These are phyloP conservation scores for Ethmia dodecea DNA, from an alignment of 2,888 invertebrate species.

Conservation along the genomic window DNA sequence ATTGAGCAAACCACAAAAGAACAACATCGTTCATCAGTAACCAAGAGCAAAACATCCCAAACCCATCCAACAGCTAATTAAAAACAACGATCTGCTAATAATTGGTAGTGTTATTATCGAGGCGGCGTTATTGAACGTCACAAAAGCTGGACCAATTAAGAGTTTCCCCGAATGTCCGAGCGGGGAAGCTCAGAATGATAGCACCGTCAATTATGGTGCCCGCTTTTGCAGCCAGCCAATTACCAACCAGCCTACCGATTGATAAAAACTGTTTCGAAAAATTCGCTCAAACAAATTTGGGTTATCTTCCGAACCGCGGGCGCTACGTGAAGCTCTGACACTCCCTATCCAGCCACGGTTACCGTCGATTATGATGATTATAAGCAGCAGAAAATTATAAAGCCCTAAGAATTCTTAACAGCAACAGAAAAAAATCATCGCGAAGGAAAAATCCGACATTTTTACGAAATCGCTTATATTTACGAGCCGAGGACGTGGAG, in stretches of 20 bases:
- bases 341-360: constrained; percentile 42
- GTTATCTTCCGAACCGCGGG: constrained; percentile 56
- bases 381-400: constrained; percentile 43
- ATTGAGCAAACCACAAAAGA: constrained; percentile 13
- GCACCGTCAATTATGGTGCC: constrained; percentile 68
- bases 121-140: constrained; percentile 69
- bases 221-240: constrained; percentile 59
- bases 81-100: constrained; percentile 68
- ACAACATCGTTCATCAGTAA: constrained; percentile 10
- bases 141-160: constrained; percentile 75
- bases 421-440: constrained; percentile 33
- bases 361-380: constrained; percentile 54
- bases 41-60: constrained; percentile 27
- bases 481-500: constrained; percentile 45
- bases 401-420: constrained; percentile 29
- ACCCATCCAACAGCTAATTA: constrained; percentile 52
- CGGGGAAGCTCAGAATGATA: constrained; percentile 68
- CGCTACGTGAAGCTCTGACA: constrained; percentile 39
- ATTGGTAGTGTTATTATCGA: constrained; percentile 65
- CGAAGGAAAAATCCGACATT: constrained; percentile 46
- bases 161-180: constrained; percentile 72
- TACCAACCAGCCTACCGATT: constrained; percentile 60
- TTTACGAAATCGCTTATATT: constrained; percentile 55
- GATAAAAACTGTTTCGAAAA: constrained; percentile 71
- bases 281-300: constrained; percentile 66